Percentiles rank a stretch among this genome's conserved stretches.
Evolutionary conservation across 2,113 vertebrate genomes (phyloP).

Genomic region (Orycteropus afer): DNA sequence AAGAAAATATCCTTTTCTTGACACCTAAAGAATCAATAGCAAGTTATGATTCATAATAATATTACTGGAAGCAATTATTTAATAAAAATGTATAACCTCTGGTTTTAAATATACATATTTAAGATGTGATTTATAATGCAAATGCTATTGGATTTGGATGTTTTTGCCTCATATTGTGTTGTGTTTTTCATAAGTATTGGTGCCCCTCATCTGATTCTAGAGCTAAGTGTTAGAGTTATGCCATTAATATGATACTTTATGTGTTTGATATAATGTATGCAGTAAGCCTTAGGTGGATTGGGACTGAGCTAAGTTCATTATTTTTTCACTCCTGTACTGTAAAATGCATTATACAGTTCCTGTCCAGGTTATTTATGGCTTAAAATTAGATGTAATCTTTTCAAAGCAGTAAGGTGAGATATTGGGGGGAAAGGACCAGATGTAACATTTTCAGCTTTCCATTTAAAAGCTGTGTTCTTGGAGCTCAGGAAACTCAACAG

Average conservation of each 20-base stretch:
- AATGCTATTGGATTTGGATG: neutral
- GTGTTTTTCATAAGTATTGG: neutral
- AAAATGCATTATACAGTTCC: constrained; percentile 70
- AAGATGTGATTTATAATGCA: neutral
- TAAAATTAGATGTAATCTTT: constrained; percentile 64
- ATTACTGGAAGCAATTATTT: constrained; percentile 32
- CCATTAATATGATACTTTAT: constrained; percentile 31
- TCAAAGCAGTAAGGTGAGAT: constrained; percentile 68
- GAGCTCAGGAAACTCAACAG: constrained; percentile 29
- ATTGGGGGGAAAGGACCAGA: neutral
- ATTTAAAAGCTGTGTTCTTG: constrained; percentile 21
- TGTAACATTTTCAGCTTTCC: constrained; percentile 60
- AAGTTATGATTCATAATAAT: neutral
- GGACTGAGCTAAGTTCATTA: constrained; percentile 56
- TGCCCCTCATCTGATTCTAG: neutral
- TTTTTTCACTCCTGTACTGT: constrained; percentile 51
- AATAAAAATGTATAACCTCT: neutral
- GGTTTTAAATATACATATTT: neutral
- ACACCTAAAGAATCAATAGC: neutral
- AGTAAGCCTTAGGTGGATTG: constrained; percentile 40
- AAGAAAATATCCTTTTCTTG: neutral
- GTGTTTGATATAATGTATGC: constrained; percentile 25
- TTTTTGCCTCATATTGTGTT: neutral
- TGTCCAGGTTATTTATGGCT: constrained; percentile 58
- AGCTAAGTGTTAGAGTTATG: neutral